Conservation (phyloP, 2,113 vertebrate species). For the Capreolus pygargus region DNA sequence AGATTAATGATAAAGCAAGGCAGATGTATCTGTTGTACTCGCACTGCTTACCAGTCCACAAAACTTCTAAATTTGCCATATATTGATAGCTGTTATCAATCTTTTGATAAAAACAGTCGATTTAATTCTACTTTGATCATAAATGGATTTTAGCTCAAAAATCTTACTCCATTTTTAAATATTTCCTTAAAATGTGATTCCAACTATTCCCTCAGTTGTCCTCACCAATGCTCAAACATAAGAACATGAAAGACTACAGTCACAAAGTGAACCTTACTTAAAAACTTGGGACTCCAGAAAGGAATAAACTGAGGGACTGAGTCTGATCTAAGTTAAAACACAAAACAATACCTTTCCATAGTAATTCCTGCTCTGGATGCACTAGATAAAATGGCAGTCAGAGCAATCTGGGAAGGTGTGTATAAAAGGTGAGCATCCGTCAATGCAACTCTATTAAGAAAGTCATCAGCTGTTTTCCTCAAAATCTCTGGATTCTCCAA, state of each 20-base stretch:
- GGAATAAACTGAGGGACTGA: background rate
- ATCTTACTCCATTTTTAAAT: background rate
- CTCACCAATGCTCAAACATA: background rate
- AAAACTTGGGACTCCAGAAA: background rate
- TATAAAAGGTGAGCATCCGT: slow-evolving; percentile 93
- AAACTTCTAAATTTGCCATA: background rate
- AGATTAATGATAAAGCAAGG: background rate
- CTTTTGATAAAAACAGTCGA: background rate
- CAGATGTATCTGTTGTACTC: background rate
- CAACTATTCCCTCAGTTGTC: background rate
- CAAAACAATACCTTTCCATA: slow-evolving; percentile 89
- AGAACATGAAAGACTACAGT: background rate
- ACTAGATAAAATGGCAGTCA: slow-evolving; percentile 91
- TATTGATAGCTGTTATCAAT: background rate
- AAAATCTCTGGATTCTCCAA: slow-evolving; percentile 94
- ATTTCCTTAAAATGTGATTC: slow-evolving; percentile 20
- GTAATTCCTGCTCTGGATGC: slow-evolving; percentile 91
- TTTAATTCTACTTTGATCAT: background rate
- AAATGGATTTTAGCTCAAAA: background rate
- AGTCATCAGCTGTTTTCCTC: slow-evolving; percentile 94
- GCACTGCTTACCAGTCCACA: background rate
- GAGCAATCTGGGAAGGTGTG: slow-evolving; percentile 92
- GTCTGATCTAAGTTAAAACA: slow-evolving; percentile 25
- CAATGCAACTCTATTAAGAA: slow-evolving; percentile 89
- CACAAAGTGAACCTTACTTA: background rate